These are phyloP conservation scores for Dynastes maya DNA, from an alignment of 2,888 invertebrate genomes.

Conservation along the genomic window DNA sequence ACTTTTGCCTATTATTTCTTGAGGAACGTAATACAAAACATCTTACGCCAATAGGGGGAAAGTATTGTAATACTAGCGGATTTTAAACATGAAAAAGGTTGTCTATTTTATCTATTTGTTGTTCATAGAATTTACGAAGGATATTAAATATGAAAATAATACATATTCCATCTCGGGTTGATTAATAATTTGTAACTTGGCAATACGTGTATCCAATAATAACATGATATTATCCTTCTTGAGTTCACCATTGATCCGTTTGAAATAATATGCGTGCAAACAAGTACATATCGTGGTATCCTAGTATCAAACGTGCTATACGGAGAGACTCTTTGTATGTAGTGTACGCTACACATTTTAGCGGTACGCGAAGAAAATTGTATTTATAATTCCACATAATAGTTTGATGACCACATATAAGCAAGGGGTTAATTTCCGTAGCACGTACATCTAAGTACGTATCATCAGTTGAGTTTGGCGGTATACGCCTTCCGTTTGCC, in stretches of 20 bases:
- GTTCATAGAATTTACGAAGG: no score
- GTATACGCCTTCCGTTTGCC: constrained; percentile 38
- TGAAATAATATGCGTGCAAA: constrained; percentile 8
- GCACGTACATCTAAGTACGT: constrained; percentile 18
- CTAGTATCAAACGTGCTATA: constrained; percentile 2
- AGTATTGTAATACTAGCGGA: no score
- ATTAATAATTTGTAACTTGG: constrained; percentile 3
- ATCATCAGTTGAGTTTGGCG: constrained; percentile 27
- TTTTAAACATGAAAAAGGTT: no score
- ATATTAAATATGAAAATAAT: not conserved
- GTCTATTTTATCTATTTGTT: no score
- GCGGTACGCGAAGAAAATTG: constrained; percentile 43
- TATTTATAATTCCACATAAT: constrained; percentile 52
- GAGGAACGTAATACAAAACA: no score
- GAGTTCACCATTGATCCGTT: constrained; percentile 11
- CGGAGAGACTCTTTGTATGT: not conserved
- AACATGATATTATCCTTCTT: no score
- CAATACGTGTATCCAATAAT: not conserved
- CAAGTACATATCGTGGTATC: not conserved
- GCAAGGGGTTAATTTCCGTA: constrained; percentile 33
- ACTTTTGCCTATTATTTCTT: no score
- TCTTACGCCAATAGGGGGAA: no score
- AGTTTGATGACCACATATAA: constrained; percentile 48
- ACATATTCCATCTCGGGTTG: not conserved
- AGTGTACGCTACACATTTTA: constrained; percentile 13